Evolutionary conservation across 2,797 vertebrate species (phyloP), one percentile per base, ranked within the genome.

Genomic region (Poecilia picta): DNA sequence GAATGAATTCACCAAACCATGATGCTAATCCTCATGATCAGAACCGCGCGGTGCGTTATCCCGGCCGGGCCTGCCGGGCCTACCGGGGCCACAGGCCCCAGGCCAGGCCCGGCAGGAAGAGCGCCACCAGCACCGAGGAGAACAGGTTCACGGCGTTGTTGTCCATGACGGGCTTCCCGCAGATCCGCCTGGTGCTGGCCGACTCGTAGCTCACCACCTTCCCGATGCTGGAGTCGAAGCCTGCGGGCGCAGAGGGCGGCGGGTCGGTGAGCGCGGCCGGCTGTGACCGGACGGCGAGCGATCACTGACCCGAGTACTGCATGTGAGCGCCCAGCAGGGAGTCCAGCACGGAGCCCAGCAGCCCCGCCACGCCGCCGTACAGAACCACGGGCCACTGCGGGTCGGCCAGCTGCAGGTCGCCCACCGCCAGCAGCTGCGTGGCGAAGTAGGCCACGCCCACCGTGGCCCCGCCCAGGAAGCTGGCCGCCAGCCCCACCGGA

Each of bases 71-170:
- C n/a, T n/a, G n/a, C n/a, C n/a, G n/a, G n/a, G n/a, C n/a, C 8
- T 93, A 90, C 43, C 90, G 95, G 1, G 98, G 97, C 98, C 98
- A 99, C 88, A 97, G 85, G 0, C 95, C 95, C 94, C 96, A 98
- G 0, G 97, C 97, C 12, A 95, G 57, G 13, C 97, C 96, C 0
- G 98, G 98, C 75, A 99, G 93, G 59, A 96, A 25, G 43, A 99
- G 94, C 1, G 98, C 98, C 6, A 97, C 77, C 23, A 99, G 88
- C 31, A 99, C 88, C 0, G 97, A 97, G 75, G 98, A 98, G 92
- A 99, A 98, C 36, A 99, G 97, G 89, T 99, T 99, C n/a, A 99
- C 98, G 0, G 96, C 95, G 0, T 98, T 99, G 95, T 99, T 99
- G 92, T 99, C 98, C 55, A 99, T 85, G 86, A 99, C 97, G 20